A percentile compares a stretch with the other conserved stretches of the same genome.
These are phyloP conservation scores for Neoaliturus tenellus DNA, from an alignment of 2,888 invertebrate genomes.

Conservation along the genomic window DNA sequence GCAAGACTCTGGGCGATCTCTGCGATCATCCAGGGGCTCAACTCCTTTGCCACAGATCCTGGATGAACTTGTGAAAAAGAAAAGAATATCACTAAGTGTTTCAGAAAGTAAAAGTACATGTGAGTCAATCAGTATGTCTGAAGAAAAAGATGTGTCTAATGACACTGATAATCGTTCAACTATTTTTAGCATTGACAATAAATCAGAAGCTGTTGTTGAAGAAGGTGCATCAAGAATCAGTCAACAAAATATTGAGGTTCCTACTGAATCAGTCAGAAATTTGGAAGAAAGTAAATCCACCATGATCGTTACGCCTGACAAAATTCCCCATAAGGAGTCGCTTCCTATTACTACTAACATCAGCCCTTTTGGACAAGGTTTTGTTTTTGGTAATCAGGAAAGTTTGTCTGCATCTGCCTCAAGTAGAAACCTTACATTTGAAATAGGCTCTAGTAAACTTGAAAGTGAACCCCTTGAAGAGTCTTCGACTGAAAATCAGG, in stretches of 20 bases:
- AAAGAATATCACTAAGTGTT: slow-evolving; percentile 3
- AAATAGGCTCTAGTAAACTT: neutral
- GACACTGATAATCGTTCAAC: neutral
- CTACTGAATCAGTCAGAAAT: too few species aligned
- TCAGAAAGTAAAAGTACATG: neutral
- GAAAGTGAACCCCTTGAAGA: neutral
- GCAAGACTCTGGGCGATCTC: neutral
- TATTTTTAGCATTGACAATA: too few species aligned
- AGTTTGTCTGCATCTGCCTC: neutral
- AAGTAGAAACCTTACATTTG: slow-evolving; percentile 22
- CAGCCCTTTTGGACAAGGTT: neutral
- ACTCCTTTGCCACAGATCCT: slow-evolving; percentile 37
- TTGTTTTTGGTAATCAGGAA: slow-evolving; percentile 6
- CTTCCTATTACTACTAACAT: neutral
- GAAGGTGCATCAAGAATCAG: too few species aligned
- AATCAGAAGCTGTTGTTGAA: too few species aligned
- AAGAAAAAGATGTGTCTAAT: neutral
- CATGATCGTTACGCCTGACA: too few species aligned
- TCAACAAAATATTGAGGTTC: too few species aligned
- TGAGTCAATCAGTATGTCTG: neutral
- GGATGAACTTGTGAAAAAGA: slow-evolving; percentile 23
- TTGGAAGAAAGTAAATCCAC: too few species aligned
- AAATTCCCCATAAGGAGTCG: neutral
- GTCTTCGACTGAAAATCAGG: neutral
- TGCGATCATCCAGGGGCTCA: neutral